Evolutionary conservation across 2,888 invertebrate genomes (phyloP).

Genomic region (Apamea monoglypha): DNA sequence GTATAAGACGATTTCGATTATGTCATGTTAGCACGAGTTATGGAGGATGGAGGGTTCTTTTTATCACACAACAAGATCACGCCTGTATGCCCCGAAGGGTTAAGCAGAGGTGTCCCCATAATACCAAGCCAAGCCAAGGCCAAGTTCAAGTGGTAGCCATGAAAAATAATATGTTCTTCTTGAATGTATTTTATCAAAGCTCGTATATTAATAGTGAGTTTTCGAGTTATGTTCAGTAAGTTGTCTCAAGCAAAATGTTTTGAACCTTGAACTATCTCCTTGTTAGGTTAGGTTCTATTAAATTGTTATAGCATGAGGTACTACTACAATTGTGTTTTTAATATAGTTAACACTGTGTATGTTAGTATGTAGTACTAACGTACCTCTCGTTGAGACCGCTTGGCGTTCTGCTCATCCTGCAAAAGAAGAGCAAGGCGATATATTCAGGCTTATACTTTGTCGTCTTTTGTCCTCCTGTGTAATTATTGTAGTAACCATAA

Average conservation of each 20-base stretch:
- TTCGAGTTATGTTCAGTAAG: slow-evolving; percentile 23
- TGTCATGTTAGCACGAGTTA: neutral
- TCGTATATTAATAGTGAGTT: slow-evolving; percentile 36
- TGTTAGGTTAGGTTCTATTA: slow-evolving; percentile 27
- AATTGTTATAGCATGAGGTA: slow-evolving; percentile 58
- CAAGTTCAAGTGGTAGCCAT: neutral
- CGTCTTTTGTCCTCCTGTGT: slow-evolving; percentile 9
- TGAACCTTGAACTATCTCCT: neutral
- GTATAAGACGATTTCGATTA: neutral
- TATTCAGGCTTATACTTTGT: slow-evolving; percentile 36
- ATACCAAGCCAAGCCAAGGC: no score
- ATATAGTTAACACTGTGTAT: slow-evolving; percentile 54
- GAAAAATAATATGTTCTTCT: slow-evolving; percentile 4
- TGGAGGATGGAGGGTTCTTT: neutral
- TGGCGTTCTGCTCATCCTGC: slow-evolving; percentile 65
- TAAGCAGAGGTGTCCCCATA: neutral
- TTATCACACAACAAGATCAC: neutral
- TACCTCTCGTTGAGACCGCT: slow-evolving; percentile 67
- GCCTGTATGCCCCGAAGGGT: no score
- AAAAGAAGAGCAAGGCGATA: slow-evolving; percentile 64
- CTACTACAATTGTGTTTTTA: slow-evolving; percentile 37
- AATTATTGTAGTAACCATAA: neutral
- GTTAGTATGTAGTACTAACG: slow-evolving; percentile 64
- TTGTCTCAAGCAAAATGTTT: slow-evolving; percentile 37
- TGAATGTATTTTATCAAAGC: neutral